A percentile compares a stretch with the other conserved stretches of the same genome.
These are phyloP conservation scores for Merluccius polli DNA, from an alignment of 2,797 vertebrate genomes.

Conservation along the genomic window DNA sequence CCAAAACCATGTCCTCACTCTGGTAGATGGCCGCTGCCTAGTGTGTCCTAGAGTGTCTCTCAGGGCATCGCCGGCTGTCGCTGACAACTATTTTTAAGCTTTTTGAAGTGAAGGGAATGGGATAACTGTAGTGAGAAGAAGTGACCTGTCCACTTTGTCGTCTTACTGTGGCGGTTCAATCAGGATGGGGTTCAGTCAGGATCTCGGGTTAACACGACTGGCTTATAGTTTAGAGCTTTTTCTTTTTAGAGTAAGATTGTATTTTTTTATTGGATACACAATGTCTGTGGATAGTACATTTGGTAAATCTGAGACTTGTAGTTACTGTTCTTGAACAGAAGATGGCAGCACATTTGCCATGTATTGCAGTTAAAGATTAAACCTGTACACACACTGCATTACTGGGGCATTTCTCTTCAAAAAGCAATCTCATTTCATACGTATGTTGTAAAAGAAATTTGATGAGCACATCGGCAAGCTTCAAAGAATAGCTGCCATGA, in stretches of 20 bases:
- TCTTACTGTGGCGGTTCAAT: no score
- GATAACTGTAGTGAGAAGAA: background rate
- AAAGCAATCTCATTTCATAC: conserved; percentile 29
- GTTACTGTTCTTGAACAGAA: conserved; percentile 51
- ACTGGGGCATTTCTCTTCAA: conserved; percentile 26
- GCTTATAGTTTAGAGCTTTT: background rate
- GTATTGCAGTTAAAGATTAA: conserved; percentile 20
- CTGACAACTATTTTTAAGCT: background rate
- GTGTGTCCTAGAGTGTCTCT: conserved; percentile 21
- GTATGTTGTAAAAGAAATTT: background rate
- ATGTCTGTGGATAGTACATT: background rate
- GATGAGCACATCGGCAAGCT: conserved; percentile 3
- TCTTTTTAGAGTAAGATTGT: background rate
- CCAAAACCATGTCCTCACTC: conserved; percentile 14
- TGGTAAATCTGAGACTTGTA: conserved; percentile 31
- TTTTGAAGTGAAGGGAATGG: background rate
- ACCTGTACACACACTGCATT: conserved; percentile 5
- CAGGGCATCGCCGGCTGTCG: background rate
- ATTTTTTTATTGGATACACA: background rate
- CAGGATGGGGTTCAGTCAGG: no score
- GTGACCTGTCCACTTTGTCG: background rate
- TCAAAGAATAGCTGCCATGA: conserved; percentile 21
- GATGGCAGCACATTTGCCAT: conserved; percentile 47
- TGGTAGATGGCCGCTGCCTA: conserved; percentile 48
- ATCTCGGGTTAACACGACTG: background rate